Evolutionary conservation across 2,888 invertebrate species (phyloP), one percentile per base, ranked within the genome.

Genomic region (Tinea trinotella): DNA sequence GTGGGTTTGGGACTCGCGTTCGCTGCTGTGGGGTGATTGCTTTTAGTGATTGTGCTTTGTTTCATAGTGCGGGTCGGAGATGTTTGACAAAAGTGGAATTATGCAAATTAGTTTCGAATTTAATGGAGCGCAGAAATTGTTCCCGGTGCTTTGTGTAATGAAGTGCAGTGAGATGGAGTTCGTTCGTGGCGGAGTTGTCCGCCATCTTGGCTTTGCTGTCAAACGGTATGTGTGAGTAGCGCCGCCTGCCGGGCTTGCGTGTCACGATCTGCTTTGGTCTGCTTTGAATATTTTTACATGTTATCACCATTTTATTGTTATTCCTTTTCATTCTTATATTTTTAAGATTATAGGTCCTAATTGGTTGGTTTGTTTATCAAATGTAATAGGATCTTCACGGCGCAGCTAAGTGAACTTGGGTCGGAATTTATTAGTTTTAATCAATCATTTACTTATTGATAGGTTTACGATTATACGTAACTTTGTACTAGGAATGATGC

Each of bases 231-330:
- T 72, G 68, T 73, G 71, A 69, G 66, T 17, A 58, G 62, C 53
- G 60, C 78, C 83, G 71, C 76, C 62, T 78, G 81, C 74, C 71
- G 40, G 84, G 84, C 83, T 83, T 74, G 74, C 78, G 74, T 76
- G 78, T 72, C 76, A 74, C 71, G 61, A 63, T 67, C 73, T 73
- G n/a, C n/a, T 70, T 75, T 76, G 80, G 77, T 62, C 60, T 62
- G 63, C 64, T 74, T 74, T 79, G 81, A 82, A 84, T 84, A 84
- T 80, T 79, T 83, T 84, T 77, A 71, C 81, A 84, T 83, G 61
- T 60, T 55, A 60, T 64, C 19, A 44, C 18, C 44, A 19, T 17
- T 40, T 40, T 17, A 19, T 17, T 46, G 15, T 46, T 19, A 19
- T 46, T 46, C 7, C 19, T 46, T 19, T 19, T 12, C 36, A n/a